Conservation (phyloP, 2,797 vertebrate genomes). For the Notolabrus celidotus region DNA sequence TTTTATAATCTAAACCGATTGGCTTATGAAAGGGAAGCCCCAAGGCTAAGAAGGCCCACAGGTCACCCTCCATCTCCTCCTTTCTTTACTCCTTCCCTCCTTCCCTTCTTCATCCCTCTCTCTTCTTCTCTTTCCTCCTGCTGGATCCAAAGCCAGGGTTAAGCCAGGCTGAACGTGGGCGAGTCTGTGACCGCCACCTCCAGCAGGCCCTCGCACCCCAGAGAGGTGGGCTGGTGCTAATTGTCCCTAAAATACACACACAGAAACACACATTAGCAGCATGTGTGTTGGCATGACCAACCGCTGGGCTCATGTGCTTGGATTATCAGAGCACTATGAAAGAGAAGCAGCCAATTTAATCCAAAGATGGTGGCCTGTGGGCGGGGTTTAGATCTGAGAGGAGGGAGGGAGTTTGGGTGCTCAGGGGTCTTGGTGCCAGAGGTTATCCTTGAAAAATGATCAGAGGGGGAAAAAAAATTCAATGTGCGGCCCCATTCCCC, state of each 20-base stretch:
- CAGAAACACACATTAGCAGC: slow-evolving; percentile 38
- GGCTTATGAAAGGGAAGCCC: slow-evolving; percentile 72
- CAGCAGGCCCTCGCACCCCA: slow-evolving; percentile 51
- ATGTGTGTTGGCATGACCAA: slow-evolving; percentile 69
- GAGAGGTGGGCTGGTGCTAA: slow-evolving; percentile 68
- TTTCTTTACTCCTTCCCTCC: slow-evolving; percentile 22
- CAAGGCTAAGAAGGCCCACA: slow-evolving; percentile 62
- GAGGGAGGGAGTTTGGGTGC: slow-evolving; percentile 34
- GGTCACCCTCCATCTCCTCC: slow-evolving; percentile 70
- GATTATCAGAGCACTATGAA: slow-evolving; percentile 77
- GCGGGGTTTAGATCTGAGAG: slow-evolving; percentile 33
- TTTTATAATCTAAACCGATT: slow-evolving; percentile 75
- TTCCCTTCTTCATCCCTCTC: slow-evolving; percentile 9
- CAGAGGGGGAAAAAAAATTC: slow-evolving; percentile 40
- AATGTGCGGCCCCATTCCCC: slow-evolving; percentile 57
- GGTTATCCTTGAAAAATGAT: slow-evolving; percentile 80
- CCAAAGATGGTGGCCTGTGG: slow-evolving; percentile 65
- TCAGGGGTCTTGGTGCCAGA: slow-evolving; percentile 48
- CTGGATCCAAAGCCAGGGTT: slow-evolving; percentile 56
- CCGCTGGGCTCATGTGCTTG: slow-evolving; percentile 76
- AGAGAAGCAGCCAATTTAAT: slow-evolving; percentile 79
- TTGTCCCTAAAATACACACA: slow-evolving; percentile 60
- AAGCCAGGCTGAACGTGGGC: slow-evolving; percentile 64
- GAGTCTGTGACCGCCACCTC: slow-evolving; percentile 62
- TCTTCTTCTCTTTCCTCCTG: slow-evolving; percentile 42